phyloP scores from a whole-genome alignment of 2,888 invertebrate species.

The Actias luna region DNA sequence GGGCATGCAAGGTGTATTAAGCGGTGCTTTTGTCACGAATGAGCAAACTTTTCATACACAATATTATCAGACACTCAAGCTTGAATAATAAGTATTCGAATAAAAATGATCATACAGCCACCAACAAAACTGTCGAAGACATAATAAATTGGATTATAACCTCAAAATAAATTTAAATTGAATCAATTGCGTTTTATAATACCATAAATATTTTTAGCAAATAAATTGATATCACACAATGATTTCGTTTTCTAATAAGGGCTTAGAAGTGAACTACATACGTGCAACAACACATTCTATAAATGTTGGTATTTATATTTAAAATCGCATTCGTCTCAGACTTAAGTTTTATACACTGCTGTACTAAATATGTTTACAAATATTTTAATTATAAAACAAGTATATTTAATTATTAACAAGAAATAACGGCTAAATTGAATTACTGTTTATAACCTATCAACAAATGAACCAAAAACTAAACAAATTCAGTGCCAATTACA shows the following conservation, averaged over 20 bases:
- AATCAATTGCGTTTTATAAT: neutral
- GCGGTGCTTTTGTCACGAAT: neutral
- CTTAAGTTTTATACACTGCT: too few species aligned
- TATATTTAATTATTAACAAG: neutral
- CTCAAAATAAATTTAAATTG: neutral
- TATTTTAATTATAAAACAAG: neutral
- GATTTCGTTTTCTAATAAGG: neutral
- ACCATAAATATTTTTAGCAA: neutral
- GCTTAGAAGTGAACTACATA: neutral
- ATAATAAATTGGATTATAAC: neutral
- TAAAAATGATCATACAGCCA: neutral
- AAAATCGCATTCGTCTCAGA: too few species aligned
- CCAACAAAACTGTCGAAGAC: neutral
- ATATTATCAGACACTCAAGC: neutral
- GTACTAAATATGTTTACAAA: neutral
- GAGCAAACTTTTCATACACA: neutral
- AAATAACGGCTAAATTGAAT: slow-evolving; percentile 1
- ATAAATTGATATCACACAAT: neutral
- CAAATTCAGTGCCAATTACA: slow-evolving; percentile 65
- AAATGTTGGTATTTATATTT: too few species aligned
- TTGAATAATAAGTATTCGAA: neutral
- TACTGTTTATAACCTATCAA: slow-evolving; percentile 22
- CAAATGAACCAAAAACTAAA: slow-evolving; percentile 39
- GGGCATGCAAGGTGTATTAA: neutral
- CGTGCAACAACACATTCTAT: too few species aligned